Base-by-base conservation (phyloP, 2,797 vertebrate species). In the Macropodus opercularis region DNA sequence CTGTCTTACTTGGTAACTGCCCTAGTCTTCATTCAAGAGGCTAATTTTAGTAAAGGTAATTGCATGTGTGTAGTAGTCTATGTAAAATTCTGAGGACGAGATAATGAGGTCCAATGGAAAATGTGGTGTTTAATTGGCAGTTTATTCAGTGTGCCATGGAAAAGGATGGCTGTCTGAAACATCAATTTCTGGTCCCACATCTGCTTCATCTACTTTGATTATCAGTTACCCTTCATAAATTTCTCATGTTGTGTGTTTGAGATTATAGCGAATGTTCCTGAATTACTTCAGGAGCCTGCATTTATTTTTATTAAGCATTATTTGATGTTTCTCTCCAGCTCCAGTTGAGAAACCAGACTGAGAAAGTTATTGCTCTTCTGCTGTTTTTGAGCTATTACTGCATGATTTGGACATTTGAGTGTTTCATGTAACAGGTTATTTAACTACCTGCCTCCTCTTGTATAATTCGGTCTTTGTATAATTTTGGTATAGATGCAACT, bases 11-110 rank as follows among this genome's bases (percentile, higher is more conserved):
- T 12, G 4, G 2, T 35, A 13, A 15, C 27, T 29, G 7, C 9
- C 15, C 35, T 1, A 36, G 35, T 65, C 53, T 51, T 60, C 51
- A 56, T 66, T 67, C 41, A 40, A 42, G 61, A 53, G 41, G 42
- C 69, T 77, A 72, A 75, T 77, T 75, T 82, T 75, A 76, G 69
- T 69, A 46, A 74, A 79, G 64, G 62, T 78, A 80, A 82, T 81
- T 86, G 70, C 72, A 78, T 72, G 60, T 68, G 43, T 69, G 61
- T 66, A 56, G 55, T 17, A 67, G 63, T 65, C 65, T 63, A 64
- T 72, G 58, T 72, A 56, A 74, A 83, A 43, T 54, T 73, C 56
- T 60, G 56, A 73, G 59, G 26, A 43, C 49, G 65, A 66, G 63
- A 72, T 79, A 71, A 73, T 75, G 67, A 79, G 53, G 62, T 80